Percentiles rank a stretch among this genome's conserved stretches.
phyloP scores from a whole-genome alignment of 2,113 vertebrate species.

The Microtus oregoni region DNA sequence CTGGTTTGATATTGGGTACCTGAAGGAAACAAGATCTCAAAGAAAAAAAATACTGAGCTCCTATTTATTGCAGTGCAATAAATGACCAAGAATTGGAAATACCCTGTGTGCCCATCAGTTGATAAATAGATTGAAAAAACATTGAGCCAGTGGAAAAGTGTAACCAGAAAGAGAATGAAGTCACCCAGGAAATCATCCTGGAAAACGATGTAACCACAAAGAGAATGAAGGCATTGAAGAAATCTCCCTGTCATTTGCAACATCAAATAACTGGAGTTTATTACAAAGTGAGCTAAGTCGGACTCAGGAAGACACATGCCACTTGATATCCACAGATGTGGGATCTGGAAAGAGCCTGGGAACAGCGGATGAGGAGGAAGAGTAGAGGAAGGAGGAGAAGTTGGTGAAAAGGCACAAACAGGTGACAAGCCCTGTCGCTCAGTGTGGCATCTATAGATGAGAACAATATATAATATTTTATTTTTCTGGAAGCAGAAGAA shows the following conservation, averaged over 20 bases:
- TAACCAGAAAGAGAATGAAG: neutral
- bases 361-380: neutral
- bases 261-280: neutral
- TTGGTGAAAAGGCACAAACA: neutral
- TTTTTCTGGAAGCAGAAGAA: neutral
- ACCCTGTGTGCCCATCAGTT: neutral
- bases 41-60: neutral
- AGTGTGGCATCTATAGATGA: neutral
- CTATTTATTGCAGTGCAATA: neutral
- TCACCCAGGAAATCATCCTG: neutral
- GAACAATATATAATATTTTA: neutral
- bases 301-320: neutral
- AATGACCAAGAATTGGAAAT: neutral
- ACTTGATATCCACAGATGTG: neutral
- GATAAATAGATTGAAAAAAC: neutral
- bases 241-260: neutral
- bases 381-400: too few relatives aligned
- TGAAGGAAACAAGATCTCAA: neutral
- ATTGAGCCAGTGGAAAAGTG: neutral
- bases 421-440: too few relatives aligned
- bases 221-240: neutral
- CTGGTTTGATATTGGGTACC: neutral
- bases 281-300: neutral
- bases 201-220: neutral
- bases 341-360: neutral